These are phyloP conservation scores for Fulmarus glacialis DNA, from an alignment of 2,113 vertebrate species.

Conservation along the genomic window DNA sequence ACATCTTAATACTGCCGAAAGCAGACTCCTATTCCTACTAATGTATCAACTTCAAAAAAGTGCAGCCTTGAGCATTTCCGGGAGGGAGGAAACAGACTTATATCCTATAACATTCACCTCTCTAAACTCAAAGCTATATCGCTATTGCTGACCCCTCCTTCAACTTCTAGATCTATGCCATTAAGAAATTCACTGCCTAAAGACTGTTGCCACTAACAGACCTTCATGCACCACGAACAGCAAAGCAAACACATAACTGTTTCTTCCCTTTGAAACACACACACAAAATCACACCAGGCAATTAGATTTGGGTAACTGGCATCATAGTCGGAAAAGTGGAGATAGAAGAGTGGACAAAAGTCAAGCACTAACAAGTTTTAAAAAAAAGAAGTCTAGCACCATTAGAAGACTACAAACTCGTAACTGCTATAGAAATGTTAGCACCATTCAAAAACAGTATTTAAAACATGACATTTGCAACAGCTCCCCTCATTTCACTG, in stretches of 20 bases:
- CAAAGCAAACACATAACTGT: neutral
- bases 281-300: neutral
- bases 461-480: neutral
- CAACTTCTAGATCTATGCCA: neutral
- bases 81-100: neutral
- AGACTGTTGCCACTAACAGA: neutral
- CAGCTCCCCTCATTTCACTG: neutral
- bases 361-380: neutral
- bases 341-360: neutral
- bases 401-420: neutral
- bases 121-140: neutral
- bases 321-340: neutral
- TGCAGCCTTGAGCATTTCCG: neutral
- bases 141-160: neutral
- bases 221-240: neutral
- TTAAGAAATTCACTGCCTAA: neutral
- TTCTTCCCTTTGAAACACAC: neutral
- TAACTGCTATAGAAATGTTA: neutral
- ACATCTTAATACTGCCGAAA: neutral
- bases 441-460: neutral
- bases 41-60: neutral
- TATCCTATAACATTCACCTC: fast-evolving
- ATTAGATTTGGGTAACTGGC: neutral
- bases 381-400: neutral
- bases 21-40: neutral